A percentile compares a stretch with the other conserved stretches of the same genome.
phyloP scores from a whole-genome alignment of 2,797 vertebrate genomes.

The Neoniphon sammara region DNA sequence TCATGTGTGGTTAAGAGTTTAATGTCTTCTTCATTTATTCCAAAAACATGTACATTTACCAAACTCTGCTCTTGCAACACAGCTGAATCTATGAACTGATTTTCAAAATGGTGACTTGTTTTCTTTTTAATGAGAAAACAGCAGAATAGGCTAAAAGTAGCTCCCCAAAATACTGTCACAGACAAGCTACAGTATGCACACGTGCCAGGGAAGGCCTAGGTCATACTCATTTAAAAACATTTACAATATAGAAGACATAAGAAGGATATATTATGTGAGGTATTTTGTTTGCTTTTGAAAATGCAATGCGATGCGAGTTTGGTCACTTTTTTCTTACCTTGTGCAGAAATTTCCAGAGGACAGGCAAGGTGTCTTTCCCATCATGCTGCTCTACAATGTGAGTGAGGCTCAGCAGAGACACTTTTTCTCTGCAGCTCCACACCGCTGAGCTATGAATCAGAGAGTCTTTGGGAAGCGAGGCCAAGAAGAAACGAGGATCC shows the following conservation, averaged over 20 bases:
- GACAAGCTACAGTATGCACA: not conserved
- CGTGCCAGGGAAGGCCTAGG: not conserved
- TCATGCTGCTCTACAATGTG: constrained; percentile 90
- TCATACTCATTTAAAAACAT: not conserved
- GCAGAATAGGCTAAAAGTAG: not conserved
- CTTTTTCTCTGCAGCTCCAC: constrained; percentile 89
- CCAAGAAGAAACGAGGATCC: constrained; percentile 85
- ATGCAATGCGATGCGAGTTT: too few species aligned
- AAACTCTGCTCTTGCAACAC: not conserved
- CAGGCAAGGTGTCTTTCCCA: constrained; percentile 84
- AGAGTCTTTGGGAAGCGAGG: constrained; percentile 79
- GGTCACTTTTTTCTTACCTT: constrained; percentile 76
- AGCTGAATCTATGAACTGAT: not conserved
- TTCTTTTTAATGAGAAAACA: not conserved
- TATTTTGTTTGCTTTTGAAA: constrained; percentile 3
- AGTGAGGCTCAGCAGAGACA: constrained; percentile 85
- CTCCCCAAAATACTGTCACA: not conserved
- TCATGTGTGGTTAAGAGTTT: too few species aligned
- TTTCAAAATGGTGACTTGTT: not conserved
- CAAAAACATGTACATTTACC: too few species aligned
- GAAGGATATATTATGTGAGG: not conserved
- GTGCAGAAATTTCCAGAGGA: constrained; percentile 93
- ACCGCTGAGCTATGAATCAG: constrained; percentile 86
- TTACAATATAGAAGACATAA: too few species aligned
- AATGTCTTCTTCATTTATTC: too few species aligned